Evolutionary conservation across 2,797 vertebrate species (phyloP).

Genomic region (Tolypeutes matacus): DNA sequence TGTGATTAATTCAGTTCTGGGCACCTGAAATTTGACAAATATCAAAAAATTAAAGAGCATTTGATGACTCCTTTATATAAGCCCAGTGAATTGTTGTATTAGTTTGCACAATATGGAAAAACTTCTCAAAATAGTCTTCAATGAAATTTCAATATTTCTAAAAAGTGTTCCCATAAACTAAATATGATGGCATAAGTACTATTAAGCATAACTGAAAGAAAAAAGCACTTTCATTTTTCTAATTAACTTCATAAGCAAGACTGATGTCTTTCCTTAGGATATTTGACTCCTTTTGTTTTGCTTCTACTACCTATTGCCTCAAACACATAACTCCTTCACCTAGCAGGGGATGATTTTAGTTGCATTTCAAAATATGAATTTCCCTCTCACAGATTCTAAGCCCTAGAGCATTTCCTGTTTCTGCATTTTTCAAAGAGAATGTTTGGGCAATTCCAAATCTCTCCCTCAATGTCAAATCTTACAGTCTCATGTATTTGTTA

Average conservation of each 20-base stretch:
- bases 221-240: slow-evolving; percentile 82
- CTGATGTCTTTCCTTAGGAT: slow-evolving; percentile 49
- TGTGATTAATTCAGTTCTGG: slow-evolving; percentile 45
- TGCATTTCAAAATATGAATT: slow-evolving; percentile 56
- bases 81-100: slow-evolving; percentile 68
- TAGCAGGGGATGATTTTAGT: slow-evolving; percentile 47
- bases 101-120: slow-evolving; percentile 66
- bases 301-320: slow-evolving; percentile 59
- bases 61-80: slow-evolving; percentile 25
- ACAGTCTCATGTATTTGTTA: slow-evolving; percentile 49
- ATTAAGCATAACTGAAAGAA: slow-evolving; percentile 78
- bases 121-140: slow-evolving; percentile 56
- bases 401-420: slow-evolving; percentile 30
- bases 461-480: slow-evolving; percentile 44
- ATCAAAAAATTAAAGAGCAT: slow-evolving; percentile 21
- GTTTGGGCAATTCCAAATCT: slow-evolving; percentile 17
- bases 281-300: slow-evolving; percentile 27
- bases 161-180: slow-evolving; percentile 78
- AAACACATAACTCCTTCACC: background rate
- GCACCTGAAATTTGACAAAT: background rate
- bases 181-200: slow-evolving; percentile 72
- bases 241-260: slow-evolving; percentile 76
- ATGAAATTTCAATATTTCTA: slow-evolving; percentile 59
- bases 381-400: background rate
- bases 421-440: slow-evolving; percentile 50